phyloP scores from a whole-genome alignment of 2,797 vertebrate species.

The Brotula barbata region DNA sequence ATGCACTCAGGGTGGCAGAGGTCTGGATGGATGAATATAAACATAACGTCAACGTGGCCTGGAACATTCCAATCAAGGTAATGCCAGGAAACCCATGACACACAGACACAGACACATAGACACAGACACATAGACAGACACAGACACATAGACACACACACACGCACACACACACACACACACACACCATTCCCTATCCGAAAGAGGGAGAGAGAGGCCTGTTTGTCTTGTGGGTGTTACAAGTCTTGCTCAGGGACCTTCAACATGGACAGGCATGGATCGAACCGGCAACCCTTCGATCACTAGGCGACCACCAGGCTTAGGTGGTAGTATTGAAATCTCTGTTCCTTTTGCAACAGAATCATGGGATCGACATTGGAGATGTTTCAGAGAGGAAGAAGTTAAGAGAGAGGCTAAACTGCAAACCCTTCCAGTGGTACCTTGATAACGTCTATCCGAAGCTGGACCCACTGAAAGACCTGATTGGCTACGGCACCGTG shows the following conservation, averaged over 20 bases:
- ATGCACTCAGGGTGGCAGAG: conserved; percentile 89
- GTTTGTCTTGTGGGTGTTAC: too few species aligned
- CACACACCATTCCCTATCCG: too few species aligned
- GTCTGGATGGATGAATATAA: conserved; percentile 96
- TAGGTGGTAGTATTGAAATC: too few species aligned
- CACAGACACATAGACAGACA: too few species aligned
- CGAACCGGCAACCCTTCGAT: too few species aligned
- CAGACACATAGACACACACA: too few species aligned
- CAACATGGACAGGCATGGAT: too few species aligned
- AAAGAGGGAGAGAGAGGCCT: too few species aligned
- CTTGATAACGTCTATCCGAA: conserved; percentile 80
- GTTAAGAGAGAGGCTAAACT: conserved; percentile 78
- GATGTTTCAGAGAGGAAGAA: conserved; percentile 80
- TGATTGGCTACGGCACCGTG: conserved; percentile 71
- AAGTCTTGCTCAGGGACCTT: too few species aligned
- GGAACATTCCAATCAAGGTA: conserved; percentile 88
- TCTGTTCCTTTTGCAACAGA: too few species aligned
- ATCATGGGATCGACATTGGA: conserved; percentile 80
- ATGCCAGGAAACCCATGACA: conserved; percentile 17
- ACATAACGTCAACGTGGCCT: conserved; percentile 88
- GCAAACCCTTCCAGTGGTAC: conserved; percentile 85
- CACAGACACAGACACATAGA: background rate
- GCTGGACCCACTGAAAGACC: conserved; percentile 48
- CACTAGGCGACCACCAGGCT: too few species aligned
- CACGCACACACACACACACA: too few species aligned